Percentiles rank a stretch among this genome's conserved stretches.
These are phyloP conservation scores for Dryocosmus kuriphilus DNA, from an alignment of 2,888 invertebrate genomes.

Conservation along the genomic window DNA sequence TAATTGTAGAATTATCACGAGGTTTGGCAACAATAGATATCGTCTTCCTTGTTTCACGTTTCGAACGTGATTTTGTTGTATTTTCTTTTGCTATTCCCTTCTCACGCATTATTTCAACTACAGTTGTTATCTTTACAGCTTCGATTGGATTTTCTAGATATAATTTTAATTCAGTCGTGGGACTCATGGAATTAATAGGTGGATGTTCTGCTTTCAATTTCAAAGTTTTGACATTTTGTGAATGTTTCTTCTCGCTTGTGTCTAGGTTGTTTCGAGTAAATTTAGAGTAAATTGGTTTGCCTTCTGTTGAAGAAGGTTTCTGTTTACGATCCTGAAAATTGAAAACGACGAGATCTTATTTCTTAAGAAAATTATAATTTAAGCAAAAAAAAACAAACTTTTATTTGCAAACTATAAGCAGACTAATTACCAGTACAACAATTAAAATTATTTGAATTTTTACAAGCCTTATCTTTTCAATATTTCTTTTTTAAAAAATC, in stretches of 20 bases:
- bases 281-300: constrained; percentile 28
- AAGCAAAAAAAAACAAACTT: background rate
- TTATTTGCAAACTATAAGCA: background rate
- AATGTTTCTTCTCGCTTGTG: constrained; percentile 64
- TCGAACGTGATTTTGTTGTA: constrained; percentile 11
- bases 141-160: constrained; percentile 15
- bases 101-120: constrained; percentile 52
- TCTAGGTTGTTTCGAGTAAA: constrained; percentile 13
- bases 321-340: background rate
- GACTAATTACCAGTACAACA: background rate
- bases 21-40: constrained; percentile 6
- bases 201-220: constrained; percentile 38
- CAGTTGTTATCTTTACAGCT: constrained; percentile 48
- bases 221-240: background rate
- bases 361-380: background rate
- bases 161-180: constrained; percentile 27
- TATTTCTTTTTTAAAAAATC: too few species aligned
- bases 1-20: background rate
- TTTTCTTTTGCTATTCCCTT: constrained; percentile 19
- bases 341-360: background rate
- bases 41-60: constrained; percentile 31
- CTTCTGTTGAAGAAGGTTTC: background rate
- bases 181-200: constrained; percentile 12
- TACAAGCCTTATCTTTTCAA: background rate
- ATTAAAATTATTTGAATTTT: background rate